Conservation (phyloP, 2,888 invertebrate genomes). For the Drosophila borealis region DNA sequence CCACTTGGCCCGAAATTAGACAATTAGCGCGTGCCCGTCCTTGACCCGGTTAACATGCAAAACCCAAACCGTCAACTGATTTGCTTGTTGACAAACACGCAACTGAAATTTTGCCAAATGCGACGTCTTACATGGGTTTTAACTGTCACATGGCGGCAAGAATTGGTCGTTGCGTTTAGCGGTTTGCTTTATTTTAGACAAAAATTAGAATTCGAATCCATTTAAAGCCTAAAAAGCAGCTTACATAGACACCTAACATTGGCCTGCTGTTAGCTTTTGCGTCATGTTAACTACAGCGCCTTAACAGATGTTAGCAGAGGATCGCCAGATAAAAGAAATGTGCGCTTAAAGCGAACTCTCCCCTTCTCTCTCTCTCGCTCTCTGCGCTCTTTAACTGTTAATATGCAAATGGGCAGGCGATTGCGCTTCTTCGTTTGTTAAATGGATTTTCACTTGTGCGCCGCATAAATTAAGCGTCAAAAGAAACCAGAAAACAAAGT, state of each 20-base stretch:
- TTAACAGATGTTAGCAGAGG: too few relatives aligned
- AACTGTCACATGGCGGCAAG: background rate
- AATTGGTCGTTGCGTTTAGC: too few relatives aligned
- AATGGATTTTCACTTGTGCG: constrained; percentile 4
- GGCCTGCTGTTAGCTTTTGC: too few relatives aligned
- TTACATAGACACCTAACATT: too few relatives aligned
- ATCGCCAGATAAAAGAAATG: too few relatives aligned
- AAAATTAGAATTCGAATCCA: too few relatives aligned
- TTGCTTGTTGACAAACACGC: constrained; percentile 12
- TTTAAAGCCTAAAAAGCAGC: too few relatives aligned
- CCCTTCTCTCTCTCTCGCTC: background rate
- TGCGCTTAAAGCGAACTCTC: background rate
- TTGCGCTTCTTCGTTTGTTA: background rate
- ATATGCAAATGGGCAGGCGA: constrained; percentile 6
- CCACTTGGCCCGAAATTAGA: constrained; percentile 2
- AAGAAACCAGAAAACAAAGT: constrained; percentile 10
- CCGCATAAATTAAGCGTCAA: constrained; percentile 15
- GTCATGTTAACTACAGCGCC: too few relatives aligned
- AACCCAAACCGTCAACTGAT: background rate
- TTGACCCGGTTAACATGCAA: constrained; percentile 49
- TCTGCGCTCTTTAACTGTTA: background rate
- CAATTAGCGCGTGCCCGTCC: constrained; percentile 34
- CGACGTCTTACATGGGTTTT: background rate
- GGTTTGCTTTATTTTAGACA: too few relatives aligned
- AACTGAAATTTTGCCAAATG: constrained; percentile 12